Base-by-base conservation (phyloP, 2,888 invertebrate genomes). In the Cephonodes hylas region DNA sequence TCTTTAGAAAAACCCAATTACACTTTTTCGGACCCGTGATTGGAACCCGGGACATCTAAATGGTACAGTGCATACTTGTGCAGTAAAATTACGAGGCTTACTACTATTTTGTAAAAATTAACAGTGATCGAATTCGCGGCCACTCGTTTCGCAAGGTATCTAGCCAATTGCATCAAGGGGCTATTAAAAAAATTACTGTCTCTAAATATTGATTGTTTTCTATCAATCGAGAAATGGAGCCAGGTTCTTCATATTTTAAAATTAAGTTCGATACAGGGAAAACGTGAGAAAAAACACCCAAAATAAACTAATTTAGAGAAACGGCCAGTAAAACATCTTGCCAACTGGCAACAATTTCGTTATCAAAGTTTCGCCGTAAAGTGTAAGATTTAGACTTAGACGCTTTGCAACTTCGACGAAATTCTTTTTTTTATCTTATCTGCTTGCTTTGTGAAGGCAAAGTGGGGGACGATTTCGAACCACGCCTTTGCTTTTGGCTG, bases 401-500 rank as follows among this genome's bases (percentile, higher is more conserved):
- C 15, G 48, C 48, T 27, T 4, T 27, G 15, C 27, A 18, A 31
- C 31, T 53, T 53, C 53, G 31, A 18, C 31, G 27, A 27, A 31
- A 53, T 18, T 3, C 25, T 48, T 53, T 48, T 53, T 48, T 53
- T 53, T 53, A 53, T 53, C 53, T 31, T 27, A 53, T 53, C 53
- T 53, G 3, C 10, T 15, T 31, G 48, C 13, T 7, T 27, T 53
- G 27, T 45, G 6, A 46, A 23, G 27, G 27, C 8, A 27, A 31
- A 23, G 6, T 15, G 18, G 18, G 48, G 10, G 18, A 53, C 18
- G 18, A 15, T 25, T 31, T 48, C n/a, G 2, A 31, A 6, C 8
- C 10, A 2, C 4, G 48, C 13, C 10, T 1, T 8, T 13, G 8
- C 34, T 2, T 38, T 38, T 38, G n/a, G n/a, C n/a, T n/a, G 3